Evolutionary conservation across 1,140 invertebrate species (phyloP).

Genomic region (Oryctes rhinoceros): DNA sequence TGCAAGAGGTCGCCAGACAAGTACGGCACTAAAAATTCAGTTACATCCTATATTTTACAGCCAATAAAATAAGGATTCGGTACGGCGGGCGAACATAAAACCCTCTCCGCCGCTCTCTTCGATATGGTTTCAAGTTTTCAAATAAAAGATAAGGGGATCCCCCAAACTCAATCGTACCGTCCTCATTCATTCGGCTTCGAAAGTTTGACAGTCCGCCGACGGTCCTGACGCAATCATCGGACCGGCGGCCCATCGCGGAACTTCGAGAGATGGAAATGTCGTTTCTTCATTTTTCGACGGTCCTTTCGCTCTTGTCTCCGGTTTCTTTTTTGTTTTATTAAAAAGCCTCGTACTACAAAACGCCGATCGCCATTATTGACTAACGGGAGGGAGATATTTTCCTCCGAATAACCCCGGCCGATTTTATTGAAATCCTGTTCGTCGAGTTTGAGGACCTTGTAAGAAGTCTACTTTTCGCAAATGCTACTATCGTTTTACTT

Average conservation of each 20-base stretch:
- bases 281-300: too few species aligned
- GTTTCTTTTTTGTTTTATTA: too few species aligned
- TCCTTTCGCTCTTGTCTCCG: too few species aligned
- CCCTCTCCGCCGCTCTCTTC: neutral
- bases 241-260: neutral
- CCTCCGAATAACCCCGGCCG: too few species aligned
- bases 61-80: conserved; percentile 34
- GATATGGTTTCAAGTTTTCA: conserved; percentile 35
- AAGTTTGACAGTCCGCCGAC: conserved; percentile 6
- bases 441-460: too few species aligned
- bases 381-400: too few species aligned
- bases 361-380: too few species aligned
- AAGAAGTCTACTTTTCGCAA: too few species aligned
- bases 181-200: neutral
- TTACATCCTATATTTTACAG: conserved; percentile 33
- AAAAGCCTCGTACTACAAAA: too few species aligned
- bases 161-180: neutral
- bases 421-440: too few species aligned
- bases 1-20: neutral
- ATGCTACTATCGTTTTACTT: too few species aligned
- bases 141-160: conserved; percentile 29
- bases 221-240: neutral
- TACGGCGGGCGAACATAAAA: neutral
- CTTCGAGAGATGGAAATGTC: neutral
- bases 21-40: conserved; percentile 16